Base-by-base conservation (phyloP, 30 jellyfish, hydroid and myxozoan genomes). In the Aurelia sp. region DNA sequence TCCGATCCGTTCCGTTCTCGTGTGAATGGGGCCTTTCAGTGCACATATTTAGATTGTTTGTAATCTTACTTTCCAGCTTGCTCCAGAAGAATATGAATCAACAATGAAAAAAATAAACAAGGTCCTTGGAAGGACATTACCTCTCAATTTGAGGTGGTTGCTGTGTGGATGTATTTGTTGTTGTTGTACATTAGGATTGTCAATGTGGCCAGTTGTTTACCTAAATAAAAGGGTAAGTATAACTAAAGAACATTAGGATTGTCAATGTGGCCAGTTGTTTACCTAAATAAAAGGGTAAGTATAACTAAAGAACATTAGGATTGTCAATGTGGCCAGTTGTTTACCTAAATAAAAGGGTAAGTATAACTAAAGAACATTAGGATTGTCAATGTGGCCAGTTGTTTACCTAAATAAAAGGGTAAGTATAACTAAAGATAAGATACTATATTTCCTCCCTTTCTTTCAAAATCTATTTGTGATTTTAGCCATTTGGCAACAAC, bases 251-350 rank as follows among this genome's bases (percentile, higher is more conserved):
- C 99, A n/a, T 30, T 95, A 91, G 99, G 99, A 20, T 21, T 95
- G 82, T 95, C 99, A 0, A 86, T 95, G 95, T 95, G 99, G 99
- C 99, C 99, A 18, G 99, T 95, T 18, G 95, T 94, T 35, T 95
- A 90, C 73, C 90, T 95, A 12, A 95, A 90, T 71, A 95, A 89
- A 80, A 72, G 99, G 84, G 99, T n/a, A n/a, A n/a, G n/a, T n/a
- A n/a, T n/a, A n/a, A n/a, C n/a, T n/a, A n/a, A n/a, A n/a, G n/a
- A n/a, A 95, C 99, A n/a, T 30, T 95, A 91, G 99, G 99, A 20
- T 21, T 95, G 82, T 95, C 99, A 0, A 86, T 95, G 95, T 95
- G 99, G 99, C 99, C 99, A 18, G 99, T 95, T 18, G 95, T 94
- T 35, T 95, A 90, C 73, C 90, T 95, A 12, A 95, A 90, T 71